Base-by-base conservation (phyloP, 2,797 vertebrate species). In the Myiothlypis chrysogaster region DNA sequence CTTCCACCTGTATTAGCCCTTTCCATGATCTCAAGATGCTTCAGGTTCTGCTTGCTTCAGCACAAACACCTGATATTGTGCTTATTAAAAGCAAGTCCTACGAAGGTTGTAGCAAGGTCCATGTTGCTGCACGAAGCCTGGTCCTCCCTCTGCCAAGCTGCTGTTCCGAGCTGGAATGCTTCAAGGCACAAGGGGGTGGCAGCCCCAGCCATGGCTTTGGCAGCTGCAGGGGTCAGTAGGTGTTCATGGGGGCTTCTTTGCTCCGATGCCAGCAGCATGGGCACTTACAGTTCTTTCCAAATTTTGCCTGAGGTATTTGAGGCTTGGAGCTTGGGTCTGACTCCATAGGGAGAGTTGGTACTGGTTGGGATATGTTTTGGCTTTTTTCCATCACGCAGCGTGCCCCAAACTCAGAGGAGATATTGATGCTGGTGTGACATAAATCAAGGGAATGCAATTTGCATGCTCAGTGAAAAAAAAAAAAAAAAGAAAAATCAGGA, bases 351-450 rank as follows among this genome's bases (percentile, higher is more conserved):
- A 4, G 53, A n/a, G 27, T 76, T 83, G 20, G 28, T 83, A 10
- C 44, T 66, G 65, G 32, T 19, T 41, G 59, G 52, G 46, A 41
- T 61, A 3, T 49, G 5, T 52, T 24, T 73, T 89, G 63, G 27
- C 34, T 64, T 73, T 87, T 78, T 44, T 44, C 34, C 28, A 13
- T 78, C n/a, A 12, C 1, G 2, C 0, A 0, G n/a, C 0, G 0
- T 50, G 46, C 65, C 77, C 79, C 53, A 20, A 25, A 68, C 32
- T 72, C 53, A 18, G 59, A 73, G 46, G 47, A 35, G 63, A 12
- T 82, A 28, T 2, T 63, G 56, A 23, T 82, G 34, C 37, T 93
- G 77, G 30, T 10, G 2, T 72, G 59, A 30, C 47, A 76, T 79
- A 59, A 57, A 73, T 53, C 52, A 66, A 70, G 66, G 76, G 19